phyloP scores from a whole-genome alignment of 2,888 invertebrate genomes.

The Agonopterix heracliana region DNA sequence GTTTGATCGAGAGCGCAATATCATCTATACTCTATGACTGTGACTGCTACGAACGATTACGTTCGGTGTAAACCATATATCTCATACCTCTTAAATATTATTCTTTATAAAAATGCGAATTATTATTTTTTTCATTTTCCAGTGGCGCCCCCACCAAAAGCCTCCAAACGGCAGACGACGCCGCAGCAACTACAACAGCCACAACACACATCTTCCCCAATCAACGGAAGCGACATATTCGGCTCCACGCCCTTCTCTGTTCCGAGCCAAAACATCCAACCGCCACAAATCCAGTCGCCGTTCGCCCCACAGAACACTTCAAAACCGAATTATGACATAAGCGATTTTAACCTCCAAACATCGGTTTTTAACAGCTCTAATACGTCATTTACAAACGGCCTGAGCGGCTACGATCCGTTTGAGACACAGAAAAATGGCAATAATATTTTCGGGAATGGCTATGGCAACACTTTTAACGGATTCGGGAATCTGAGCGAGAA shows the following conservation, averaged over 20 bases:
- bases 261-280: constrained; percentile 26
- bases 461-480: constrained; percentile 58
- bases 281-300: constrained; percentile 22
- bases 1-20: too few relatives aligned
- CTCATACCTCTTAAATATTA: too few relatives aligned
- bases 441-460: constrained; percentile 58
- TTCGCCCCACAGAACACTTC: constrained; percentile 26
- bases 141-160: constrained; percentile 95
- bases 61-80: too few relatives aligned
- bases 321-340: constrained; percentile 67
- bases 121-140: constrained; percentile 30
- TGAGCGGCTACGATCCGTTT: constrained; percentile 83
- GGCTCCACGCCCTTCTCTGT: constrained; percentile 85
- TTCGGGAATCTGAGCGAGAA: constrained; percentile 68
- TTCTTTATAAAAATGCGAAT: background rate
- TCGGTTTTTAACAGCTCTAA: constrained; percentile 58
- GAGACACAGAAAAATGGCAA: constrained; percentile 83
- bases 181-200: constrained; percentile 29
- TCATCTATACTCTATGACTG: too few relatives aligned
- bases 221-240: constrained; percentile 83
- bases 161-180: constrained; percentile 70
- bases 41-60: too few relatives aligned
- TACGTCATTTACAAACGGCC: constrained; percentile 57
- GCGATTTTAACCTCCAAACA: constrained; percentile 62
- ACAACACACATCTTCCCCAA: constrained; percentile 30